Evolutionary conservation across 92 coral and sea anemone species (phyloP).

Genomic region (Phenganax marumi): DNA sequence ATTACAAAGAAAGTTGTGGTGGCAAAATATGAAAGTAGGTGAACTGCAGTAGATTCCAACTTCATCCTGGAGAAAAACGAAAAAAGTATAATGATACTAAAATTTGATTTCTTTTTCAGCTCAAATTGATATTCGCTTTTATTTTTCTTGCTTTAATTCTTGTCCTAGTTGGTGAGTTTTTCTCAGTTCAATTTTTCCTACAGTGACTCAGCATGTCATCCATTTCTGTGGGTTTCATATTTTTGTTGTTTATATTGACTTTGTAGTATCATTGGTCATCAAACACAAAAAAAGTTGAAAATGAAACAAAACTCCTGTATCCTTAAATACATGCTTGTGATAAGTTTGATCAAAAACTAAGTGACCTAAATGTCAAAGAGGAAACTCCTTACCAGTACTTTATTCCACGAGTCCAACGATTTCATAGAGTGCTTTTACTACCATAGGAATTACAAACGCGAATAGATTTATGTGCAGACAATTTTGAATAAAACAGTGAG

Average conservation of each 20-base stretch:
- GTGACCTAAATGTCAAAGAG: too few relatives aligned
- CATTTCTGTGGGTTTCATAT: background rate
- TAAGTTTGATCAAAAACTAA: too few relatives aligned
- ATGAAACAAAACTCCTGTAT: background rate
- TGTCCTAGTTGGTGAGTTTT: slow-evolving; percentile 75
- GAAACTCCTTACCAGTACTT: too few relatives aligned
- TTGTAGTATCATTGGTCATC: slow-evolving; percentile 13
- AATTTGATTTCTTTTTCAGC: slow-evolving; percentile 43
- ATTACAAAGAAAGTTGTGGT: slow-evolving; percentile 92
- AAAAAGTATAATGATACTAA: background rate
- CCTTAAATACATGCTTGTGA: background rate
- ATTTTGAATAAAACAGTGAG: too few relatives aligned
- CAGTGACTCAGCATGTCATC: background rate
- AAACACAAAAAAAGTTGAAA: background rate
- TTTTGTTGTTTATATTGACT: background rate
- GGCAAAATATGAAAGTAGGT: slow-evolving; percentile 94
- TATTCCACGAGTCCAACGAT: too few relatives aligned
- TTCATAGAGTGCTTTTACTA: too few relatives aligned
- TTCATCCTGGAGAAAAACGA: background rate
- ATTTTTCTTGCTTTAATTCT: slow-evolving; percentile 68
- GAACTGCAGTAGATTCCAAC: background rate
- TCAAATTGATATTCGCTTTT: slow-evolving; percentile 75
- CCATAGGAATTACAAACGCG: too few relatives aligned
- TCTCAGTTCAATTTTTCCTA: background rate
- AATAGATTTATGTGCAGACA: too few relatives aligned